Evolutionary conservation across 2,888 invertebrate species (phyloP).

Genomic region (Stomorhina lunata): DNA sequence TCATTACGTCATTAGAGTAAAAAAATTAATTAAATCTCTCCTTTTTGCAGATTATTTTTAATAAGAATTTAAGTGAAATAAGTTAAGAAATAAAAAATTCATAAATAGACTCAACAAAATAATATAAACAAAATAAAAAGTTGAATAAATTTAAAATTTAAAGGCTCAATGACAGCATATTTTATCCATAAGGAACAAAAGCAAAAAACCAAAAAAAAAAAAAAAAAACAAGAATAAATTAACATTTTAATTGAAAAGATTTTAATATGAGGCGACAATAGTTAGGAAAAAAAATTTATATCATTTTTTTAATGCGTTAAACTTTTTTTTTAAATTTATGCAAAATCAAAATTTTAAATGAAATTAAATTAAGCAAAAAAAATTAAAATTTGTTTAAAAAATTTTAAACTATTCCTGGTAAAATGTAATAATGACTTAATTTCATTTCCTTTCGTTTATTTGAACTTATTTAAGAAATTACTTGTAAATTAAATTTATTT

Average conservation of each 20-base stretch:
- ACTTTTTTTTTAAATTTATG: not conserved
- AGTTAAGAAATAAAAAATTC: not conserved
- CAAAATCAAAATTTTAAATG: not conserved
- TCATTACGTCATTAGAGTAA: not conserved
- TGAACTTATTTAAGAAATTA: too few species aligned
- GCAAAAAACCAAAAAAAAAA: not conserved
- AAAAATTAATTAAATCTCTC: not conserved
- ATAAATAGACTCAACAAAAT: not conserved
- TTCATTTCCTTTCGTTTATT: too few species aligned
- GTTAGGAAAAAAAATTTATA: not conserved
- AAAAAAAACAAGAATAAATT: not conserved
- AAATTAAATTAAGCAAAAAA: not conserved
- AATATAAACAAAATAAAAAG: not conserved
- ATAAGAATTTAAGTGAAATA: not conserved
- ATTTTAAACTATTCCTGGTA: not conserved
- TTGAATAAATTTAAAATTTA: not conserved
- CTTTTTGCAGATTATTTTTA: constrained; percentile 47
- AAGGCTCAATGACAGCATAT: constrained; percentile 1
- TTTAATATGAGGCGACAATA: not conserved
- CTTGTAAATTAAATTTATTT: too few species aligned
- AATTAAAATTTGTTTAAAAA: not conserved
- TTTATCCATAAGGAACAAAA: not conserved
- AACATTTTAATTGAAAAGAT: not conserved
- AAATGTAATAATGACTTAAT: too few species aligned
- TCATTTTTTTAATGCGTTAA: not conserved